These are phyloP conservation scores for Pituophis catenifer DNA, from an alignment of 2,113 vertebrate genomes.

Conservation along the genomic window DNA sequence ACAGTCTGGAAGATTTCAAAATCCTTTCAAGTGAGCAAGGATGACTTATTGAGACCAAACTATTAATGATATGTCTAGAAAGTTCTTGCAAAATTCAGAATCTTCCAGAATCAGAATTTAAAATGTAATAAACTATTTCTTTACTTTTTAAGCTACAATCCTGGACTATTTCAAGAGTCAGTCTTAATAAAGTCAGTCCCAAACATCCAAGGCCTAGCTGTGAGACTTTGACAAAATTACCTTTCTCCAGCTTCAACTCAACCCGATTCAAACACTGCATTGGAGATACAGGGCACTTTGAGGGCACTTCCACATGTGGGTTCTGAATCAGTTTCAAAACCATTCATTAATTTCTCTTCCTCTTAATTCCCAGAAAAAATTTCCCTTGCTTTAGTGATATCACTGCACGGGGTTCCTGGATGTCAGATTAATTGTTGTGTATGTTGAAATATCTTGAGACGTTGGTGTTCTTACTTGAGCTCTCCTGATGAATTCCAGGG, in stretches of 20 bases:
- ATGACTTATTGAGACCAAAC: too few relatives aligned
- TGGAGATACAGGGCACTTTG: neutral
- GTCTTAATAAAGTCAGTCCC: neutral
- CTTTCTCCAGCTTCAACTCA: neutral
- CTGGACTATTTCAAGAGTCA: neutral
- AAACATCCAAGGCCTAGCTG: neutral
- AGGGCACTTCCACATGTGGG: neutral
- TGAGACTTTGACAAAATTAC: neutral
- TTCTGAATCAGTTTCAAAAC: neutral
- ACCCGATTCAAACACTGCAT: neutral
- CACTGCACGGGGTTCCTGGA: neutral
- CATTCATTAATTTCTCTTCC: neutral
- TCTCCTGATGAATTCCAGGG: too few relatives aligned
- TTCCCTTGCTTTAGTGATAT: neutral
- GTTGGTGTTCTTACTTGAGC: too few relatives aligned
- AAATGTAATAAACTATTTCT: neutral
- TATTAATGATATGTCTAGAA: neutral
- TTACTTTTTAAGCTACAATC: neutral
- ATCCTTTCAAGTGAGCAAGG: neutral
- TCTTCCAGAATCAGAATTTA: slow-evolving; percentile 2
- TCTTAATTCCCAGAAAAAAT: neutral
- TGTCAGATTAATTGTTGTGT: too few relatives aligned
- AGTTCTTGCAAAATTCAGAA: neutral
- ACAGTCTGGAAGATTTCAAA: neutral
- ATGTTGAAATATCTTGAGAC: too few relatives aligned